Evolutionary conservation across 2,888 invertebrate genomes (phyloP), one percentile per base, ranked within the genome.

Genomic region (Syritta pipiens): DNA sequence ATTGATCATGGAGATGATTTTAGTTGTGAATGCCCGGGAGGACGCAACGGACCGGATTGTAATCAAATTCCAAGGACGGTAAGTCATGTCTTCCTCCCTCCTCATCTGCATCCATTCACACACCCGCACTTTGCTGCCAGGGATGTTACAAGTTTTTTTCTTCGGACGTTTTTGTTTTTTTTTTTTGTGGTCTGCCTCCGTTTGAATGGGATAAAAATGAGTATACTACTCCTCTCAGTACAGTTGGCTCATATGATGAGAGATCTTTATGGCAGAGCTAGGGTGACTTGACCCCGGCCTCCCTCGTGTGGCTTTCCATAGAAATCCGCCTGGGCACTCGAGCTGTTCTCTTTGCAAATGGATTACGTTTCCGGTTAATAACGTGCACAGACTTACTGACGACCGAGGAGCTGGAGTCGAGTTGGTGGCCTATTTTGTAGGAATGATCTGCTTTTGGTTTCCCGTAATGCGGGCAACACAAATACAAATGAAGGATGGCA

Each of bases 1-100:
- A 90, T 93, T 84, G 94, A 94, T 89, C 92, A 91, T 85, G 94
- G 94, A 82, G 93, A 94, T 89, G 93, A 91, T 87, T 93, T 93
- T 87, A 91, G 91, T 69, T 94, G 94, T 88, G 93, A 94, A 86
- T 94, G 94, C 86, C 93, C 93, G 10, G 91, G 91, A 82, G 94
- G 94, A 63, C 92, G 91, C 85, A 91, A 92, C 75, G 94, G 93
- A 59, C 91, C 92, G 59, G 92, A 93, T 88, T 94, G 94, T 87
- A 91, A 92, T 84, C 91, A 92, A 84, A 92, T 92, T 19, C 90
- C 91, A 74, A 90, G 91, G 89, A 92, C 93, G 86, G 93, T 94
- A 89, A 90, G 90, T 89, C 83, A 84, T 57, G 74, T 51, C 30
- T n/a, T n/a, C n/a, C n/a, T n/a, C n/a, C n/a, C n/a, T n/a, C n/a